Evolutionary conservation across 2,113 vertebrate species (phyloP).

Genomic region (Burhinus oedicnemus): DNA sequence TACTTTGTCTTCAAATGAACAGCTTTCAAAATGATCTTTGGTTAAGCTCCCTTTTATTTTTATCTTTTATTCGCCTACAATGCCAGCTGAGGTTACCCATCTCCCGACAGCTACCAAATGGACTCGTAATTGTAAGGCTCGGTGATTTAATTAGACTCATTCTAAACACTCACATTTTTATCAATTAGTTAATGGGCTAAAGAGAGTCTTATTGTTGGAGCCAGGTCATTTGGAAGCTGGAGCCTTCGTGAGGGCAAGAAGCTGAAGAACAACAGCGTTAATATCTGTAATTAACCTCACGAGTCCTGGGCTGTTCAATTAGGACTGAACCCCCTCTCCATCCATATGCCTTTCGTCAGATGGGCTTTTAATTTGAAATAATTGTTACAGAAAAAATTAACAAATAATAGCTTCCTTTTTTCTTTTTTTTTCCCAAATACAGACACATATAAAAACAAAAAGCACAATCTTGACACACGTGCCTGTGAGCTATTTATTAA

Average conservation of each 20-base stretch:
- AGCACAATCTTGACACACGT: slow-evolving; percentile 8
- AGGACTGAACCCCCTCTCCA: slow-evolving; percentile 69
- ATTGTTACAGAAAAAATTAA: slow-evolving; percentile 69
- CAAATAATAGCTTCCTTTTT: slow-evolving; percentile 41
- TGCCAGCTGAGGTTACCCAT: slow-evolving; percentile 81
- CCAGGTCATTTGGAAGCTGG: slow-evolving; percentile 86
- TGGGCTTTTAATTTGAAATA: slow-evolving; percentile 75
- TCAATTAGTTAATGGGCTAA: slow-evolving; percentile 89
- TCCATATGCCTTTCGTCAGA: slow-evolving; percentile 78
- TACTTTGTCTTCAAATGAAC: slow-evolving; percentile 82
- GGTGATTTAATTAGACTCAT: slow-evolving; percentile 87
- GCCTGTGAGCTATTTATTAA: slow-evolving; percentile 57
- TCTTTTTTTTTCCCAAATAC: background rate
- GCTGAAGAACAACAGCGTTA: slow-evolving; percentile 79
- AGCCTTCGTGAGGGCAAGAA: slow-evolving; percentile 83
- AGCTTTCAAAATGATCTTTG: slow-evolving; percentile 83
- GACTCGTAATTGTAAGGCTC: slow-evolving; percentile 80
- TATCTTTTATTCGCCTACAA: slow-evolving; percentile 79
- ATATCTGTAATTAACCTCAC: slow-evolving; percentile 86
- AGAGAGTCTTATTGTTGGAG: slow-evolving; percentile 82
- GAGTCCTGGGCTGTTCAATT: slow-evolving; percentile 80
- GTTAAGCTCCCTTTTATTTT: slow-evolving; percentile 81
- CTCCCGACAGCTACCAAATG: slow-evolving; percentile 82
- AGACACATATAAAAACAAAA: slow-evolving; percentile 37
- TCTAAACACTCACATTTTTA: slow-evolving; percentile 85